These are phyloP conservation scores for Vidua chalybeata DNA, from an alignment of 2,113 vertebrate species.

Conservation along the genomic window DNA sequence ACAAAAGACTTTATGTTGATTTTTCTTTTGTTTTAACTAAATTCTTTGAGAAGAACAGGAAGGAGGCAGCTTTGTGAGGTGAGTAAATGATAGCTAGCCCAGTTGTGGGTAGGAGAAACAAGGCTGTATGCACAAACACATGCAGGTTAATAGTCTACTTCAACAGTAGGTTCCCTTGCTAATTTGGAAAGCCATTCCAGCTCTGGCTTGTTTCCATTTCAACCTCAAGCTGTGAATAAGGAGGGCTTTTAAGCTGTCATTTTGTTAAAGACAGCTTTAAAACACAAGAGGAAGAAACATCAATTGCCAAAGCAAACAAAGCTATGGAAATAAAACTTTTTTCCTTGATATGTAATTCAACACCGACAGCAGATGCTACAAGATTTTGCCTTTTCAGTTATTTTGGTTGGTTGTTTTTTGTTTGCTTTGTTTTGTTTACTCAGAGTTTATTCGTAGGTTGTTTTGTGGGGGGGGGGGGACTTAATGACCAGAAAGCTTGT, in stretches of 20 bases:
- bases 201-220: slow-evolving; percentile 55
- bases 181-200: slow-evolving; percentile 50
- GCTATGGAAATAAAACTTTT: not conserved
- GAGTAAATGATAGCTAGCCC: slow-evolving; percentile 20
- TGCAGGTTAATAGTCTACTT: slow-evolving; percentile 49
- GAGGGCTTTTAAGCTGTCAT: slow-evolving; percentile 57
- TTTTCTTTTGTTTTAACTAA: slow-evolving; percentile 47
- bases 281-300: slow-evolving; percentile 31
- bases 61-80: slow-evolving; percentile 2
- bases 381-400: not conserved
- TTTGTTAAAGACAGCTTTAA: slow-evolving; percentile 53
- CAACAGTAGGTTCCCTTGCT: slow-evolving; percentile 50
- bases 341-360: not conserved
- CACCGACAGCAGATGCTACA: not conserved
- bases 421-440: not conserved
- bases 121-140: not conserved
- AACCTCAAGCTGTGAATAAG: slow-evolving; percentile 62
- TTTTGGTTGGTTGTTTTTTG: not conserved
- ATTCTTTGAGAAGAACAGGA: not conserved
- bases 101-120: not conserved
- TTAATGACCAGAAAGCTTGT: not conserved
- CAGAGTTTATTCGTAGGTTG: not conserved
- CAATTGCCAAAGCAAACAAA: slow-evolving; percentile 51
- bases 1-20: not conserved
- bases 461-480: not conserved